These are phyloP conservation scores for Peromyscus polionotus DNA, from an alignment of 2,113 vertebrate species.

Conservation along the genomic window DNA sequence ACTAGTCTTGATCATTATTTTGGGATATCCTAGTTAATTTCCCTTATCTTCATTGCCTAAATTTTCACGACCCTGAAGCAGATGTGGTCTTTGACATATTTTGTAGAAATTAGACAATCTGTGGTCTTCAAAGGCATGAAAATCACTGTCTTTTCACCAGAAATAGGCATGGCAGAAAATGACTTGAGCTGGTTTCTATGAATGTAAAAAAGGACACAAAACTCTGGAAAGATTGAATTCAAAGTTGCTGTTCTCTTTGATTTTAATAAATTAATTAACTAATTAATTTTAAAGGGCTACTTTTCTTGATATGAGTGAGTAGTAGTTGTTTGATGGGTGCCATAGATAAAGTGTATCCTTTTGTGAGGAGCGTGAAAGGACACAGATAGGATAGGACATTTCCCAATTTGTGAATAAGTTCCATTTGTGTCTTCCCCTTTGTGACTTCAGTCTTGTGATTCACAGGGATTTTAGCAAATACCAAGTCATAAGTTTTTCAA, in stretches of 20 bases:
- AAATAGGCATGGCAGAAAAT: not conserved
- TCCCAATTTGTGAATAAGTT: not conserved
- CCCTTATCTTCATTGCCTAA: conserved; percentile 26
- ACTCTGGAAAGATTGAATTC: not conserved
- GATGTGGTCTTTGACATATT: not conserved
- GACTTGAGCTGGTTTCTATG: not conserved
- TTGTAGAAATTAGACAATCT: conserved; percentile 15
- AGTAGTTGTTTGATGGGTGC: not conserved
- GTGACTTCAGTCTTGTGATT: not conserved
- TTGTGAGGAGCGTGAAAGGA: not conserved
- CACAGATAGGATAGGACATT: not conserved
- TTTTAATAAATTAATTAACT: not conserved
- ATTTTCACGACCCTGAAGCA: not conserved
- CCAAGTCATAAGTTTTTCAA: not conserved
- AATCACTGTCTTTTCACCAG: not conserved
- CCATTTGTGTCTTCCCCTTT: not conserved
- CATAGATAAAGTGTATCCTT: not conserved
- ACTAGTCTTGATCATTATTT: conserved; percentile 22
- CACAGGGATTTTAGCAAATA: not conserved
- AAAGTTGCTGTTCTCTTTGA: not conserved
- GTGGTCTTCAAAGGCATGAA: not conserved
- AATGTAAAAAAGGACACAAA: not conserved
- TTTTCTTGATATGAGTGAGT: not conserved
- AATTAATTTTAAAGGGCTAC: not conserved
- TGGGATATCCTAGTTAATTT: not conserved